phyloP scores from a whole-genome alignment of 2,888 invertebrate species.

The Heteromurus nitidus region DNA sequence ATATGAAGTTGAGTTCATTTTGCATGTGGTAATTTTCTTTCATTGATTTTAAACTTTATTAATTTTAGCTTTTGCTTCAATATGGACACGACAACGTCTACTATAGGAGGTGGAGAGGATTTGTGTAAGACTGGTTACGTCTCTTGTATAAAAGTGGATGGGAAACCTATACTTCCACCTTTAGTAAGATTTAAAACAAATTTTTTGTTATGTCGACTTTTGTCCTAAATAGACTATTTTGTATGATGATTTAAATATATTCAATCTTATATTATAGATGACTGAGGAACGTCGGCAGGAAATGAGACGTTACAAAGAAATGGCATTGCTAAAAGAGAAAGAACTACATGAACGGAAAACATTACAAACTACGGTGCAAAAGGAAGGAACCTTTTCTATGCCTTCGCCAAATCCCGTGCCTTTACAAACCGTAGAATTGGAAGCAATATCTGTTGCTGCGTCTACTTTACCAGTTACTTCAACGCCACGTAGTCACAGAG shows the following conservation, averaged over 20 bases:
- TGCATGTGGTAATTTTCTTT: no score
- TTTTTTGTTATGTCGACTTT: slow-evolving; percentile 14
- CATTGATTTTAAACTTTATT: no score
- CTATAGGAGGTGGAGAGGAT: neutral
- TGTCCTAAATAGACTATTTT: neutral
- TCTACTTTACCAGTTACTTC: slow-evolving; percentile 28
- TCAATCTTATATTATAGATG: slow-evolving; percentile 78
- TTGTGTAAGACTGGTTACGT: slow-evolving; percentile 76
- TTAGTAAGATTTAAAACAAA: slow-evolving; percentile 79
- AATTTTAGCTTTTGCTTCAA: no score
- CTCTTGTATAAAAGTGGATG: slow-evolving; percentile 85
- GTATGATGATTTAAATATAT: slow-evolving; percentile 16
- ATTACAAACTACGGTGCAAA: neutral
- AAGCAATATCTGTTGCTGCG: no score
- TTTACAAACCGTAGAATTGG: no score
- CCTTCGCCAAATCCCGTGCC: neutral
- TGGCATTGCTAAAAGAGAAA: slow-evolving; percentile 82
- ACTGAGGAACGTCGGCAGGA: slow-evolving; percentile 81
- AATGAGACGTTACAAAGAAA: slow-evolving; percentile 82
- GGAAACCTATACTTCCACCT: slow-evolving; percentile 85
- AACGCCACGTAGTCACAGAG: slow-evolving; percentile 23
- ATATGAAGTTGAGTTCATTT: no score
- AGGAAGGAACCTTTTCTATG: neutral
- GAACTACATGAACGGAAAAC: slow-evolving; percentile 6
- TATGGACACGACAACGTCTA: slow-evolving; percentile 27